Conservation (phyloP, 2,797 vertebrate species). For the Clarias fuscus region DNA sequence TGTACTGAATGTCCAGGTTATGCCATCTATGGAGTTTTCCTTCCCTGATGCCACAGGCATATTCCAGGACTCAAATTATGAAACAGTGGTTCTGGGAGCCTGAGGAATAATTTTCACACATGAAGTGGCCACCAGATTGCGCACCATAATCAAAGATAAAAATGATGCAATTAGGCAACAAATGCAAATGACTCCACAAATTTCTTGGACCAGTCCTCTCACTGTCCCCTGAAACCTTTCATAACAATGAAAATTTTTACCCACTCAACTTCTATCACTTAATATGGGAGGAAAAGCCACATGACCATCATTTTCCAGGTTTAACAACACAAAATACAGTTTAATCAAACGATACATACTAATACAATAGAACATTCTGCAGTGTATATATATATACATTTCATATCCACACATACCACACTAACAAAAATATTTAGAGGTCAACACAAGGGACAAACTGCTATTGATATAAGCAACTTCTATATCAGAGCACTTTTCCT, state of each 20-base stretch:
- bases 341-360: background rate
- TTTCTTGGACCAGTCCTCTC: background rate
- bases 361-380: background rate
- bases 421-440: background rate
- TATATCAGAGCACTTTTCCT: slow-evolving; percentile 11
- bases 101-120: no score
- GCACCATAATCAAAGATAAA: no score
- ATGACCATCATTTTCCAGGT: background rate
- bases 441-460: background rate
- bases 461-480: background rate
- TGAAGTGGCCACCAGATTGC: no score
- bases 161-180: background rate
- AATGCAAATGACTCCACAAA: background rate
- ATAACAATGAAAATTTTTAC: background rate
- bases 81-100: no score
- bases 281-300: background rate
- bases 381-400: background rate
- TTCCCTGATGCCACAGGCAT: no score
- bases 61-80: no score
- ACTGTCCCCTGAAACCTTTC: background rate
- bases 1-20: no score
- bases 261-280: background rate
- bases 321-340: background rate
- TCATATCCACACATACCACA: background rate
- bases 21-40: no score